Conservation (phyloP, 2,888 invertebrate species). For the Ctenicera cuprea region DNA sequence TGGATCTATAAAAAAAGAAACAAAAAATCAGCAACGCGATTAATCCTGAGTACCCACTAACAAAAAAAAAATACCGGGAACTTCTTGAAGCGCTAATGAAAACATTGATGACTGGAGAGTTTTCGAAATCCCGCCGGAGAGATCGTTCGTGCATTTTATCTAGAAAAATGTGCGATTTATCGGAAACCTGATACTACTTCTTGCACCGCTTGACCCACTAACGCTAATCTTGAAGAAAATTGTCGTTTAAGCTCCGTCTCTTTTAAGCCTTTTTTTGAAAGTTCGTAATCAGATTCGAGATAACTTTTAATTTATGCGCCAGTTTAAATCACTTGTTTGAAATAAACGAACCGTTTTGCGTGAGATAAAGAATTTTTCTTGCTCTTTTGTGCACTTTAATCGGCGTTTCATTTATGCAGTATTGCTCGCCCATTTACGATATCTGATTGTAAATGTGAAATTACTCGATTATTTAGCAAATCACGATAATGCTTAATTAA, state of each 20-base stretch:
- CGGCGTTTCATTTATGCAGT: slow-evolving; percentile 43
- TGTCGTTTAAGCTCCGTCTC: slow-evolving; percentile 33
- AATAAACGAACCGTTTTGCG: slow-evolving; percentile 48
- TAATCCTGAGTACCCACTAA: not conserved
- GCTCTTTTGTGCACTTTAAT: slow-evolving; percentile 45
- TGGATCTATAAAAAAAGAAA: slow-evolving; percentile 48
- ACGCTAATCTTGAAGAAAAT: slow-evolving; percentile 43
- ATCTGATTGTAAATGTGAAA: slow-evolving; percentile 10
- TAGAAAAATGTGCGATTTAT: slow-evolving; percentile 51
- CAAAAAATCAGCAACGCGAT: slow-evolving; percentile 37
- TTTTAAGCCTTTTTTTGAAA: slow-evolving; percentile 33
- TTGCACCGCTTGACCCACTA: slow-evolving; percentile 48
- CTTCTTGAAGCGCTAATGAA: slow-evolving; percentile 47
- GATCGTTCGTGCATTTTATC: slow-evolving; percentile 45
- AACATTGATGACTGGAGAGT: slow-evolving; percentile 47
- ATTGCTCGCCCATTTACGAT: slow-evolving; percentile 10
- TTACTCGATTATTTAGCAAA: slow-evolving; percentile 3
- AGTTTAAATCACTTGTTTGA: slow-evolving; percentile 48
- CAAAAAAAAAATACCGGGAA: slow-evolving; percentile 28
- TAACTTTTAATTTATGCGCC: slow-evolving; percentile 54
- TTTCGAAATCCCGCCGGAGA: slow-evolving; percentile 42
- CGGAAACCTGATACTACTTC: slow-evolving; percentile 46
- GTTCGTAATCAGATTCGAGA: slow-evolving; percentile 42
- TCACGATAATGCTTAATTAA: slow-evolving; percentile 20
- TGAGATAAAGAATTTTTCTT: slow-evolving; percentile 48